Base-by-base conservation (phyloP, 2,888 invertebrate genomes). In the Euspilapteryx auroguttella region DNA sequence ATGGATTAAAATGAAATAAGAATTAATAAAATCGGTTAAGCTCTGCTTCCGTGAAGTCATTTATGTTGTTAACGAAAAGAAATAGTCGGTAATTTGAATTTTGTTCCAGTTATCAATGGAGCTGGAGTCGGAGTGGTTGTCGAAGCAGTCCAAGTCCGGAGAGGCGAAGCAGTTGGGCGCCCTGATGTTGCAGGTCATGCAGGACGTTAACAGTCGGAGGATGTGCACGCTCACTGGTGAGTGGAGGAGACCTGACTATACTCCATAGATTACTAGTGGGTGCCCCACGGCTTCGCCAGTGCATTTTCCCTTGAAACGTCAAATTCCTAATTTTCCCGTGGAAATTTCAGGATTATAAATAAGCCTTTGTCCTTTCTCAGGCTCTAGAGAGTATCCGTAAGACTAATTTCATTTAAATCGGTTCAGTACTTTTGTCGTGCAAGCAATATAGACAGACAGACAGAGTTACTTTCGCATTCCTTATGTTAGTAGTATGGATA, bases 51-150 rank as follows among this genome's bases (percentile, higher is more conserved):
- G n/a, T n/a, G n/a, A n/a, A n/a, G n/a, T 10, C 11, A 23, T 21
- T 27, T 17, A 15, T 8, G n/a, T n/a, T n/a, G n/a, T n/a, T n/a
- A n/a, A n/a, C 7, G 15, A 23, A 24, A 14, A 8, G 13, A 2
- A 9, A 3, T 26, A 7, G n/a, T 5, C 11, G 4, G 3, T n/a
- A 7, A 26, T 15, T 9, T 15, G 10, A 3, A 23, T 32, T 28
- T 30, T 33, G 30, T 29, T 26, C 12, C 44, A 85, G 85, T 61
- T 83, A 40, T 82, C 83, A 12, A 78, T 87, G 66, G 87, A 90
- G 71, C 50, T 84, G 33, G 88, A 89, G 48, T 82, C 80, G 32
- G 82, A 81, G 35, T 87, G 89, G 63, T 61, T 90, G 13, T 87
- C 87, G 1, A 80, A 80, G 48, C 80, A 82, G 45, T 69, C 71